phyloP scores from a whole-genome alignment of 1,140 invertebrate genomes.

The Zaprionus capensis region DNA sequence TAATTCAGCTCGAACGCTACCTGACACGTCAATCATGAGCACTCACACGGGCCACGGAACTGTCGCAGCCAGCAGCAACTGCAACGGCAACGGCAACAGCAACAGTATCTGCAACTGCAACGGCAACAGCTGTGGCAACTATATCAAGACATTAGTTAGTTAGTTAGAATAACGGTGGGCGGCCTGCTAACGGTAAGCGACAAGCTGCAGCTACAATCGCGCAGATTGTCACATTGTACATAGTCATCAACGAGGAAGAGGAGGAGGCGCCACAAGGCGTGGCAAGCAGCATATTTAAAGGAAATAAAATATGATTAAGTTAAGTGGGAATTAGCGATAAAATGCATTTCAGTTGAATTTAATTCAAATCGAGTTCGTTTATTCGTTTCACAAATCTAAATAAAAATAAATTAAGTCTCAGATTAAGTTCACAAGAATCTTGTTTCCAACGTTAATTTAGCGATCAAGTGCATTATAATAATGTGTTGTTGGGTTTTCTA shows the following conservation, averaged over 20 bases:
- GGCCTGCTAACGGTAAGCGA: slow-evolving; percentile 23
- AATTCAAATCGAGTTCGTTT: neutral
- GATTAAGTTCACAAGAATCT: neutral
- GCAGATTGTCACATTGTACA: slow-evolving; percentile 33
- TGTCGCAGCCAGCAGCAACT: slow-evolving; percentile 10
- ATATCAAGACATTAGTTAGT: slow-evolving; percentile 79
- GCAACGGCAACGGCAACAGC: slow-evolving; percentile 24
- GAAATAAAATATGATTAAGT: slow-evolving; percentile 12
- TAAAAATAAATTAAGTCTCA: neutral
- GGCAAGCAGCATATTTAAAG: slow-evolving; percentile 16
- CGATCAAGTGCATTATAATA: slow-evolving; percentile 14
- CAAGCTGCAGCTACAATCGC: neutral
- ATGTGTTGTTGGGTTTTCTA: slow-evolving; percentile 17
- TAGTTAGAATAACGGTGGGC: slow-evolving; percentile 66
- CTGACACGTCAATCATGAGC: slow-evolving; percentile 64
- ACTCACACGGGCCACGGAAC: slow-evolving; percentile 19
- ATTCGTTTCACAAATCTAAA: neutral
- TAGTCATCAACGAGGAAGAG: slow-evolving; percentile 9
- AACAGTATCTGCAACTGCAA: slow-evolving; percentile 38
- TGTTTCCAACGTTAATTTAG: neutral
- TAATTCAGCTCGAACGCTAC: slow-evolving; percentile 47
- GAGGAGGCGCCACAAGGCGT: slow-evolving; percentile 4
- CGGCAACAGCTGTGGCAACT: slow-evolving; percentile 61
- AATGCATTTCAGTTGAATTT: slow-evolving; percentile 17
- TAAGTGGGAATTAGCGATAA: slow-evolving; percentile 25